These are phyloP conservation scores for Lepidochitona cinerea DNA, from an alignment of 2,888 invertebrate genomes.

Conservation along the genomic window DNA sequence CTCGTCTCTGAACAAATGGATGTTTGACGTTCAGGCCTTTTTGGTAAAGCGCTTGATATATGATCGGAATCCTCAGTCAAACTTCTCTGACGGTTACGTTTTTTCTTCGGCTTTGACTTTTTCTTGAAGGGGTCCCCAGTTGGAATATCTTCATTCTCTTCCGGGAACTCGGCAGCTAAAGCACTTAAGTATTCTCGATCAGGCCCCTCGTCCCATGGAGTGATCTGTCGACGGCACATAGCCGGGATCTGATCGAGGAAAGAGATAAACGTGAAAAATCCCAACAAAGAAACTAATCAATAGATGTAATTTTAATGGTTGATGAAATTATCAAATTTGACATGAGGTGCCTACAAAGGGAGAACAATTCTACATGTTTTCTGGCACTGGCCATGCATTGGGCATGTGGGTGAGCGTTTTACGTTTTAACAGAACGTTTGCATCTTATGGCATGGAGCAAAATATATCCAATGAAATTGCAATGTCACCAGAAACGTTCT, in stretches of 20 bases:
- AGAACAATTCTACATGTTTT: too few species aligned
- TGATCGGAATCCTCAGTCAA: conserved; percentile 32
- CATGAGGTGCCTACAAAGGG: too few species aligned
- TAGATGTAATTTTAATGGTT: too few species aligned
- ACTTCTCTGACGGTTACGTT: conserved; percentile 49
- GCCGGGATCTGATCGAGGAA: conserved; percentile 56
- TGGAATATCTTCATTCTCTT: conserved; percentile 5
- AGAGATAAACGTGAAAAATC: too few species aligned
- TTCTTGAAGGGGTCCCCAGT: conserved; percentile 24
- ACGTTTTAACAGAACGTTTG: too few species aligned
- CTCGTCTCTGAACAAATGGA: conserved; percentile 55
- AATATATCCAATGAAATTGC: too few species aligned
- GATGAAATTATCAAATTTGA: too few species aligned
- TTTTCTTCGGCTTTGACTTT: conserved; percentile 44
- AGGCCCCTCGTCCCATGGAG: conserved; percentile 60
- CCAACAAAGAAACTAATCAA: too few species aligned
- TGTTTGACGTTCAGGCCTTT: background rate
- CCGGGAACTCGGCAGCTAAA: conserved; percentile 36
- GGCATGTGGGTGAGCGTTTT: too few species aligned
- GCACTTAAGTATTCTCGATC: conserved; percentile 47
- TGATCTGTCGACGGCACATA: conserved; percentile 61
- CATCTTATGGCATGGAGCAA: too few species aligned
- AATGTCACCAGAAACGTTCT: too few species aligned
- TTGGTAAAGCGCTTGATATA: background rate
- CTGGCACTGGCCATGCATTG: too few species aligned